Evolutionary conservation across 2,113 vertebrate species (phyloP), one percentile per base, ranked within the genome.

Genomic region (Rhinopomastus cyanomelas): DNA sequence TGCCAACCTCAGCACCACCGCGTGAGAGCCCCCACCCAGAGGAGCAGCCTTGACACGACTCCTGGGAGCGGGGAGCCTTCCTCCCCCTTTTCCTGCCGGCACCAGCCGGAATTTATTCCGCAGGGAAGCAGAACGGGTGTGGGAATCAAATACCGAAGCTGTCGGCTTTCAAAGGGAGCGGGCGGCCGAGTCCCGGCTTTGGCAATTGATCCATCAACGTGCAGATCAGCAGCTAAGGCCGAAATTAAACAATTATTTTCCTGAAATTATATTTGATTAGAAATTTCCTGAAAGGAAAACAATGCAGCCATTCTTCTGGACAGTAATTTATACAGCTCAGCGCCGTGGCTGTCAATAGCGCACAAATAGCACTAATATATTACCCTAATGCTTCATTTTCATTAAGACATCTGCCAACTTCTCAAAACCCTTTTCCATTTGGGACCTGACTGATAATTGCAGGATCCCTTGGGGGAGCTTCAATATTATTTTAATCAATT

Each of bases 401-500:
- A 98, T 98, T 98, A 98, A 97, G 97, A 97, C 96, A 97, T 97
- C 97, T 98, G 98, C 97, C 98, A 98, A 97, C 96, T 97, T 97
- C 95, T 98, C 97, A 96, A 97, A 97, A 97, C 92, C 95, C 96
- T 97, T 97, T 97, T 97, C 93, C 97, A 95, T 97, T 97, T 96
- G 96, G 96, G 97, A 97, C 96, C 96, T 96, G 97, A 97, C 96
- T 98, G 97, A 97, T 97, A 97, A 98, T 97, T 98, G 96, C 95
- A 96, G 82, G 93, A 93, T 97, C 97, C 98, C 97, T 97, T 94
- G 97, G 97, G 98, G 97, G 96, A 97, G 92, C 97, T 97, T 98
- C 97, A 97, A 97, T 98, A 98, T 98, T 98, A 97, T 98, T 98
- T 97, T 98, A 98, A 98, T 98, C 97, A 97, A 97, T 98, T 98